phyloP scores from a whole-genome alignment of 2,797 vertebrate genomes.

The Pipistrellus kuhlii region DNA sequence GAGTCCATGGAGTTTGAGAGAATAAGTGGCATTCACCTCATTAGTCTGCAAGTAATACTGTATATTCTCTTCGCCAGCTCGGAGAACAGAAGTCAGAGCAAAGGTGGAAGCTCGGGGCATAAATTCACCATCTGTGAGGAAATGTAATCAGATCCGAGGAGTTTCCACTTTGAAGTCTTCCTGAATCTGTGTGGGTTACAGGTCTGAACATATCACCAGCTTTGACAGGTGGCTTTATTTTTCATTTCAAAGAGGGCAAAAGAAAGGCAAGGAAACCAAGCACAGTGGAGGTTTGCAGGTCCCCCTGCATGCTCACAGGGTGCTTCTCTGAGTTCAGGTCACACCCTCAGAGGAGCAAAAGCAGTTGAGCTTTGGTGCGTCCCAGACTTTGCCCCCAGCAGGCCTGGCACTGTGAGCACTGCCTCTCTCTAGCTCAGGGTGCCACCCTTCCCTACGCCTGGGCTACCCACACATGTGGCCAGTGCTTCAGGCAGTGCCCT shows the following conservation, averaged over 20 bases:
- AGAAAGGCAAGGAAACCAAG: constrained; percentile 72
- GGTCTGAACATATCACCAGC: constrained; percentile 83
- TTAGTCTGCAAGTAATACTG: constrained; percentile 70
- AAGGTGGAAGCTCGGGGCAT: constrained; percentile 84
- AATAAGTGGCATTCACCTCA: constrained; percentile 70
- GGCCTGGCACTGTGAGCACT: background rate
- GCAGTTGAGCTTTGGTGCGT: background rate
- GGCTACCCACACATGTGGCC: background rate
- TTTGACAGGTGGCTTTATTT: constrained; percentile 80
- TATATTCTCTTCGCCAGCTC: constrained; percentile 68
- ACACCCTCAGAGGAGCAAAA: constrained; percentile 20
- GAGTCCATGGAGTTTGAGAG: constrained; percentile 62
- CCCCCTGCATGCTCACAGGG: background rate
- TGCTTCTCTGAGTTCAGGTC: constrained; percentile 5
- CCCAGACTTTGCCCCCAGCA: background rate
- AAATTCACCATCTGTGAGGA: constrained; percentile 84
- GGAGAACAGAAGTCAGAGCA: constrained; percentile 78
- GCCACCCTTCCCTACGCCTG: background rate
- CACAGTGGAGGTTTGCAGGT: constrained; percentile 66
- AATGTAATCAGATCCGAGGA: constrained; percentile 85
- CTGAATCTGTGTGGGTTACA: constrained; percentile 84
- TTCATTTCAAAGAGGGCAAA: constrained; percentile 82
- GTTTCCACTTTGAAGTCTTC: constrained; percentile 87
- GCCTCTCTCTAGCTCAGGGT: background rate
- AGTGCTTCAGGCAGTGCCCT: background rate